Evolutionary conservation across 2,888 invertebrate genomes (phyloP), one percentile per base, ranked within the genome.

Genomic region (Scrobipalpa atriplicella): DNA sequence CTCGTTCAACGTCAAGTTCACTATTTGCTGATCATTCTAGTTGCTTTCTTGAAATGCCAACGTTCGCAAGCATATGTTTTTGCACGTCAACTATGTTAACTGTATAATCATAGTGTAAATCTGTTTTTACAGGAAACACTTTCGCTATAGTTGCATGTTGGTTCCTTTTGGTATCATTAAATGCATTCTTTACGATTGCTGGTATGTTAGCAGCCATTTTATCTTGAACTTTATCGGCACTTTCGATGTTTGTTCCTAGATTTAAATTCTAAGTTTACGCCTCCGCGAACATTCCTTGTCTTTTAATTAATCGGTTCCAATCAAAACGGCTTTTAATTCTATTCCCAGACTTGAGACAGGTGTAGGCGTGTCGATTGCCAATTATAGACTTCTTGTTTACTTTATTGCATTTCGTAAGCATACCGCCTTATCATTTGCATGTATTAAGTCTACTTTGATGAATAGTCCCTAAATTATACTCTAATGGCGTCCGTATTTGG

Each of bases 401-500:
- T 80, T 76, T 75, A 74, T 76, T 79, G 75, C 74, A 78, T 85
- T 82, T 82, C 78, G 76, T 75, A 81, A 83, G 67, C 71, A 76
- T 79, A 76, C 75, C 71, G 67, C 69, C 67, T 66, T 73, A 77
- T 75, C 72, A 83, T 84, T 82, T 78, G 75, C 76, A 82, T 82
- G 73, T 71, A 68, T 74, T 78, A 76, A 73, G 76, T 78, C 75
- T 74, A 63, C 61, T 62, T 67, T 72, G 71, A 72, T 72, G 69
- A 70, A 72, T 70, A 13, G 64, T 58, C 52, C 43, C 11, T 38
- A 47, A 65, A 66, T 66, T 69, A 63, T 39, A 64, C 62, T 61
- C 16, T 67, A 67, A 67, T 67, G 66, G 60, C 18, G 18, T 41
- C 67, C 64, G 39, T 41, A 61, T 61, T 65, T 43, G 64, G 43